Percentiles rank a stretch among this genome's conserved stretches.
These are phyloP conservation scores for Esperia sulphurella DNA, from an alignment of 2,888 invertebrate species.

Conservation along the genomic window DNA sequence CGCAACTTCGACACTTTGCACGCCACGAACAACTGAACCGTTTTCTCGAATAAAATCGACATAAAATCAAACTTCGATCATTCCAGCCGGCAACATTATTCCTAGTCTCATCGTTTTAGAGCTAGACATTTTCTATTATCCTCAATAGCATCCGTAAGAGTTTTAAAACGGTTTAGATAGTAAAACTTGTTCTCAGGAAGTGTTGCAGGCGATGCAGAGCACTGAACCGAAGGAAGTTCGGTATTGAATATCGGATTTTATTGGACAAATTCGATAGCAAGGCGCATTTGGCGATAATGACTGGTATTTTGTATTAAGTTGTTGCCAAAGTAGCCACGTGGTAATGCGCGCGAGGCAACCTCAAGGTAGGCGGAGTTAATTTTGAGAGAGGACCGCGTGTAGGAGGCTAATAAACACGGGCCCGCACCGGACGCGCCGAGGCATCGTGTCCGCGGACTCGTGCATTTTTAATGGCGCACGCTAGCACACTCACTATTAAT, in stretches of 20 bases:
- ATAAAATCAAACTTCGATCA: constrained; percentile 71
- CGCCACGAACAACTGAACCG: constrained; percentile 23
- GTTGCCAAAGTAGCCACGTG: constrained; percentile 16
- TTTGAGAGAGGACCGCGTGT: constrained; percentile 37
- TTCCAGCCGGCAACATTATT: constrained; percentile 64
- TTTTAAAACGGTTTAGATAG: constrained; percentile 72
- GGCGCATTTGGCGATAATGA: constrained; percentile 35
- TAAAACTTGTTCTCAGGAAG: constrained; percentile 67
- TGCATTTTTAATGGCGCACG: constrained; percentile 77
- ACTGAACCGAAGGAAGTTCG: constrained; percentile 54
- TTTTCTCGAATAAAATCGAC: constrained; percentile 38
- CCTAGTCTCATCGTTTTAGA: constrained; percentile 61
- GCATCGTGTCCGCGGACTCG: constrained; percentile 70
- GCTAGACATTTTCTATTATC: constrained; percentile 74
- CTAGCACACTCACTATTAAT: constrained; percentile 77
- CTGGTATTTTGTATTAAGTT: constrained; percentile 30
- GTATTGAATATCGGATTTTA: constrained; percentile 68
- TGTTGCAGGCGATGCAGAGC: constrained; percentile 61
- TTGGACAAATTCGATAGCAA: constrained; percentile 58
- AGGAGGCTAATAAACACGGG: constrained; percentile 62
- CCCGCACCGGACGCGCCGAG: constrained; percentile 29
- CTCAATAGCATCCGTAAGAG: constrained; percentile 73
- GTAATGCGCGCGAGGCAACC: constrained; percentile 2
- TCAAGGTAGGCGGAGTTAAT: constrained; percentile 33
- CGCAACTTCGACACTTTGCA: constrained; percentile 26